These are phyloP conservation scores for Apteryx owenii DNA, from an alignment of 2,113 vertebrate species.

Conservation along the genomic window DNA sequence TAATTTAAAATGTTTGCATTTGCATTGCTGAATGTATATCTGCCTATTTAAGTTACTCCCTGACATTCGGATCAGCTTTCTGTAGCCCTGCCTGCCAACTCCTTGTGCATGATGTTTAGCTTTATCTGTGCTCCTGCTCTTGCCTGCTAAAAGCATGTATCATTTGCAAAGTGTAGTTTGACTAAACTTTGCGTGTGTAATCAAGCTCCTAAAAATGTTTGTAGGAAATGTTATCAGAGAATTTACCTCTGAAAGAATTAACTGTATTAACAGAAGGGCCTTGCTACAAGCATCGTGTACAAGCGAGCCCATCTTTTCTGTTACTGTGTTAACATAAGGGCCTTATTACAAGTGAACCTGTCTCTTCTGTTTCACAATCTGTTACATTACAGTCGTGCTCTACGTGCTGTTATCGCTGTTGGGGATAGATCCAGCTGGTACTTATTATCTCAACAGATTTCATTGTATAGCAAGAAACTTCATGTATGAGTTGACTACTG, in stretches of 20 bases:
- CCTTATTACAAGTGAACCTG: conserved; percentile 12
- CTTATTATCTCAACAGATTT: conserved; percentile 47
- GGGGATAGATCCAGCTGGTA: conserved; percentile 65
- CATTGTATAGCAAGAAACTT: conserved; percentile 1
- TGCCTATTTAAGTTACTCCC: not conserved
- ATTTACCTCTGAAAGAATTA: not conserved
- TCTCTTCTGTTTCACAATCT: conserved; percentile 55
- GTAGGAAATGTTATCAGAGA: not conserved
- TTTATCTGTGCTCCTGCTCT: not conserved
- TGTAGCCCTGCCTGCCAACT: not conserved
- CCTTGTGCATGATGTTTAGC: not conserved
- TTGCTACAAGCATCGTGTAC: not conserved
- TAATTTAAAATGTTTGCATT: conserved; percentile 1
- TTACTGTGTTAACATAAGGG: conserved; percentile 33
- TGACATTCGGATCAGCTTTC: not conserved
- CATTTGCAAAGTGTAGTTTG: not conserved
- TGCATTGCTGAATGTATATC: not conserved
- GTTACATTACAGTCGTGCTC: conserved; percentile 40
- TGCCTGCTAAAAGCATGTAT: not conserved
- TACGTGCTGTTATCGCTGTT: conserved; percentile 22
- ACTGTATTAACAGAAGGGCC: not conserved
- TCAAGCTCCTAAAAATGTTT: not conserved
- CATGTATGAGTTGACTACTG: not conserved
- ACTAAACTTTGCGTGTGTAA: not conserved
- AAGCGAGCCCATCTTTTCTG: not conserved